Evolutionary conservation across 2,888 invertebrate genomes (phyloP), one percentile per base, ranked within the genome.

Genomic region (Tethea ocularis): DNA sequence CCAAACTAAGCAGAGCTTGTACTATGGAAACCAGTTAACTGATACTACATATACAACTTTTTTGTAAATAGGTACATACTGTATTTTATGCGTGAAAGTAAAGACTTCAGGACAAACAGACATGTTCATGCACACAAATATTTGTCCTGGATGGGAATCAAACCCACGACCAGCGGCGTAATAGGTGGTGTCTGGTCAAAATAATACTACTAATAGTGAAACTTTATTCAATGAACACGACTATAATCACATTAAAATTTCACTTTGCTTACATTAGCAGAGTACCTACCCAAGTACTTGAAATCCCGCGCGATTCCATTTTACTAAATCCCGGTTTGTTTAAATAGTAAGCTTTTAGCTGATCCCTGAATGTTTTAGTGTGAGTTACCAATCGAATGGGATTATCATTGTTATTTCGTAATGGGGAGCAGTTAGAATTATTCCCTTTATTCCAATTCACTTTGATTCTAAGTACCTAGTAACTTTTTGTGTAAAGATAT

Each of bases 181-280:
- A n/a, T n/a, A n/a, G n/a, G n/a, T n/a, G n/a, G n/a, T n/a, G n/a
- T n/a, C n/a, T n/a, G n/a, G n/a, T n/a, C n/a, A n/a, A n/a, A n/a
- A n/a, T n/a, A n/a, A n/a, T n/a, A 38, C 26, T n/a, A n/a, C n/a
- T 36, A 4, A 36, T 36, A 5, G n/a, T 38, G 1, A 20, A 36
- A 56, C 33, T 36, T 20, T 51, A 41, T 26, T 17, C 7, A 22
- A 22, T 22, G 10, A 36, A 33, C 52, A 52, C 52, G 62, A 66
- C 38, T 78, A 74, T 77, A 79, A 82, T 81, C 75, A 77, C 78
- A 75, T 81, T 72, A 80, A 73, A 77, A 71, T 69, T 77, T 75
- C 68, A 67, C 71, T 59, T 62, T 57, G 56, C 53, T n/a, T 63
- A 58, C 63, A 57, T 59, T 60, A 63, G 57, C 17, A 65, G 62